Conservation (phyloP, 1,140 invertebrate genomes). For the Drosophila watanabei region DNA sequence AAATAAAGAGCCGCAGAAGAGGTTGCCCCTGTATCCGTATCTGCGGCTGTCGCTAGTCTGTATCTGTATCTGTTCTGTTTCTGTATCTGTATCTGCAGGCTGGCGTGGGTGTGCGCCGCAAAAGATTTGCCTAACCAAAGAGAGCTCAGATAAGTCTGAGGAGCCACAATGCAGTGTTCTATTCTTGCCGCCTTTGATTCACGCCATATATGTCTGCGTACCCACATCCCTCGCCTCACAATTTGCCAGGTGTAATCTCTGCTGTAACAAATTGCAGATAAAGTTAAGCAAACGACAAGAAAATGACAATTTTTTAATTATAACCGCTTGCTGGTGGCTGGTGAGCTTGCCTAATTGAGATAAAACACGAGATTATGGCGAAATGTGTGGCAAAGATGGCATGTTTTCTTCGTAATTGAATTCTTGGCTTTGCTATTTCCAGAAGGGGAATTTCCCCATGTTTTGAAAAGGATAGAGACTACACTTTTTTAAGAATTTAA, state of each 20-base stretch:
- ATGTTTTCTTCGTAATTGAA: conserved; percentile 18
- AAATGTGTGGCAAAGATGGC: conserved; percentile 8
- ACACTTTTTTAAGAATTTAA: neutral
- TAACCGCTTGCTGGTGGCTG: conserved; percentile 39
- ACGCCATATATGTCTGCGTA: neutral
- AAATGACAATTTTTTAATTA: conserved; percentile 81
- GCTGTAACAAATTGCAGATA: conserved; percentile 72
- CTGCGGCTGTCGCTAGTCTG: neutral
- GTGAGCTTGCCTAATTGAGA: conserved; percentile 32
- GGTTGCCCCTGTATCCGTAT: conserved; percentile 34
- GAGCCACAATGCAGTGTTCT: conserved; percentile 55
- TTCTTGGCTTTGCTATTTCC: neutral
- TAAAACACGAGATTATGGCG: conserved; percentile 32
- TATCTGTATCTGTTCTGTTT: conserved; percentile 4
- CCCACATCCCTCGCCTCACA: conserved; percentile 11
- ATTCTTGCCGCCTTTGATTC: conserved; percentile 64
- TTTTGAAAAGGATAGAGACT: neutral
- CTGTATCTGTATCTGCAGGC: conserved; percentile 18
- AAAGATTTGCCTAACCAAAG: conserved; percentile 73
- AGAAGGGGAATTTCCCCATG: conserved; percentile 2
- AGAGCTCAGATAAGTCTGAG: conserved; percentile 62
- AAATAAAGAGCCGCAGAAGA: conserved; percentile 48
- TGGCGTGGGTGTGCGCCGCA: conserved; percentile 27
- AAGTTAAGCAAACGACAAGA: conserved; percentile 77
- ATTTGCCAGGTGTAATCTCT: conserved; percentile 75